Conservation (phyloP, 2,113 vertebrate species). For the Mastomys coucha region DNA sequence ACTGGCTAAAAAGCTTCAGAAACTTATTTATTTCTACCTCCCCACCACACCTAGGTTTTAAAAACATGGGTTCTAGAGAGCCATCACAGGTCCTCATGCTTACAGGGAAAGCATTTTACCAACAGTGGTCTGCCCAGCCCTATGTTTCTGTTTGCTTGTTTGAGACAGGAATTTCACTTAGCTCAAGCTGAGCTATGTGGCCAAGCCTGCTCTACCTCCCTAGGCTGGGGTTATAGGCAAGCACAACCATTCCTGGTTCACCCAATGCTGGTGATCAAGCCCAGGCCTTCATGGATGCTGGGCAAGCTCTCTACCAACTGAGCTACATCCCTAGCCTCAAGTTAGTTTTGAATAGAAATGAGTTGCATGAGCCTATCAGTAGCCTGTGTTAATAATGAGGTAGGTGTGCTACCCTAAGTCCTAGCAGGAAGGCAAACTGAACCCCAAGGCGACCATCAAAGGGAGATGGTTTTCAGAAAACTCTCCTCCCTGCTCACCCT, state of each 20-base stretch:
- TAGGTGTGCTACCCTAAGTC: not conserved
- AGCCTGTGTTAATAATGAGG: not conserved
- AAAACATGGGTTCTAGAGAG: not conserved
- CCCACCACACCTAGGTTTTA: not conserved
- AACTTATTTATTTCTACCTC: not conserved
- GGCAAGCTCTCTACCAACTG: not conserved
- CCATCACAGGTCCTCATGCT: not conserved
- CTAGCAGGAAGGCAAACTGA: not conserved
- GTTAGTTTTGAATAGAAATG: not conserved
- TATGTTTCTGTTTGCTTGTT: not conserved
- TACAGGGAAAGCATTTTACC: not conserved
- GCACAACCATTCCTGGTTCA: no score
- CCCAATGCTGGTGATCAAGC: not conserved
- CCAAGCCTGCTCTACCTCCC: not conserved
- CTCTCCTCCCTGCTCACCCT: not conserved
- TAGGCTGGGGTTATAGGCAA: not conserved
- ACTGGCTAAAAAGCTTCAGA: not conserved
- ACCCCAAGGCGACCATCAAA: not conserved
- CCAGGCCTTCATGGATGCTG: no score
- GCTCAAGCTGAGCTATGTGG: not conserved
- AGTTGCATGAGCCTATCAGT: not conserved
- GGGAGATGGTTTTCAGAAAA: conserved; percentile 18
- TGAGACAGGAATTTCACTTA: not conserved
- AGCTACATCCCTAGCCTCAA: not conserved
- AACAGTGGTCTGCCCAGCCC: not conserved